A percentile compares a stretch with the other conserved stretches of the same genome.
Conservation (phyloP, 2,113 vertebrate genomes). For the Platycercus adscitus region DNA sequence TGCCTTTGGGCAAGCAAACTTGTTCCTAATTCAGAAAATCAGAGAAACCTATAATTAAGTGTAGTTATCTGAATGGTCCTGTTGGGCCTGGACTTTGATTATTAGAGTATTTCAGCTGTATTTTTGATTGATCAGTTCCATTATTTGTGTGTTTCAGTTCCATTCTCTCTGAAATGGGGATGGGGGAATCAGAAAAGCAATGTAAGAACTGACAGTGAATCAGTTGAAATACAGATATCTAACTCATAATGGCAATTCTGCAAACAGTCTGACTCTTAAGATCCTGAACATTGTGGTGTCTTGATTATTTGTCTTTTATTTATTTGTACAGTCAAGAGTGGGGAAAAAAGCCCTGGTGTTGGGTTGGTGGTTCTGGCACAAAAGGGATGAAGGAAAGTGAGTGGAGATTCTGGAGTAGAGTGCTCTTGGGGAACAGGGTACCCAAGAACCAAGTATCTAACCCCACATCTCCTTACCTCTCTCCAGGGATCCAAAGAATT, state of each 20-base stretch:
- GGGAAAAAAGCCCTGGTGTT: neutral
- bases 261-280: neutral
- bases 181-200: neutral
- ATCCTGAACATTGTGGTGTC: neutral
- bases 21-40: neutral
- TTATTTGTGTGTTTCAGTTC: neutral
- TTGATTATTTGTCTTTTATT: neutral
- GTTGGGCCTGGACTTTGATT: neutral
- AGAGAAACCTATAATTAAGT: slow-evolving; percentile 8
- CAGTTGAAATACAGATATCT: neutral
- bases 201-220: neutral
- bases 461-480: neutral
- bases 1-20: slow-evolving; percentile 5
- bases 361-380: neutral
- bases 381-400: neutral
- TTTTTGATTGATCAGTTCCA: neutral
- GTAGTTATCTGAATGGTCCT: neutral
- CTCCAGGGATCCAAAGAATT: neutral
- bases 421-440: neutral
- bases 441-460: neutral
- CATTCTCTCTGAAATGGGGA: neutral
- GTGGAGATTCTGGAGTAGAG: neutral
- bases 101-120: neutral
- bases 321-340: neutral
- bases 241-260: neutral